Conservation (phyloP, 2,113 vertebrate species). For the Lepus europaeus region DNA sequence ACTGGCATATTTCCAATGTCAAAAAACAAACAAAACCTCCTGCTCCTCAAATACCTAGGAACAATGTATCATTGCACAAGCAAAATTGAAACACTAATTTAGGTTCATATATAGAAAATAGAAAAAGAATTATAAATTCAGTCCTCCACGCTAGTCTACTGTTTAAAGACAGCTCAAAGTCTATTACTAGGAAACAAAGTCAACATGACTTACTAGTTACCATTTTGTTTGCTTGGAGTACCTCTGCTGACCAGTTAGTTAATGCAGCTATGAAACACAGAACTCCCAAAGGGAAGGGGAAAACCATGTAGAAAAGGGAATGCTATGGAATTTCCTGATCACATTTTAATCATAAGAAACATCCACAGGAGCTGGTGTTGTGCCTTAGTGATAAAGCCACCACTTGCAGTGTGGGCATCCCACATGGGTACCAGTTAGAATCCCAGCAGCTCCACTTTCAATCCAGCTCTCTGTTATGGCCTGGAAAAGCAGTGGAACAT, state of each 20-base stretch:
- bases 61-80: conserved; percentile 35
- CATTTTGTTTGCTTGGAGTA: conserved; percentile 62
- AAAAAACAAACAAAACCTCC: conserved; percentile 61
- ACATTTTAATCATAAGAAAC: conserved; percentile 62
- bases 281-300: conserved; percentile 1
- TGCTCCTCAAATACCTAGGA: neutral
- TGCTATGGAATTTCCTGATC: conserved; percentile 44
- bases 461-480: too few species aligned
- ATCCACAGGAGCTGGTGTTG: neutral
- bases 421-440: too few species aligned
- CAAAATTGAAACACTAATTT: conserved; percentile 70
- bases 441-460: too few species aligned
- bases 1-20: conserved; percentile 4
- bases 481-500: too few species aligned
- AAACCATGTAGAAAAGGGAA: neutral
- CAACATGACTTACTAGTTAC: conserved; percentile 60
- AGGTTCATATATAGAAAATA: conserved; percentile 32
- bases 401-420: too few species aligned
- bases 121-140: conserved; percentile 66
- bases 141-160: conserved; percentile 77
- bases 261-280: conserved; percentile 76
- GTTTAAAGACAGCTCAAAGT: conserved; percentile 81
- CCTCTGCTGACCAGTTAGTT: conserved; percentile 21
- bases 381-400: too few species aligned
- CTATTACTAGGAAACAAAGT: conserved; percentile 56